Base-by-base conservation (phyloP, 1,140 invertebrate genomes). In the Bombus terrestris region DNA sequence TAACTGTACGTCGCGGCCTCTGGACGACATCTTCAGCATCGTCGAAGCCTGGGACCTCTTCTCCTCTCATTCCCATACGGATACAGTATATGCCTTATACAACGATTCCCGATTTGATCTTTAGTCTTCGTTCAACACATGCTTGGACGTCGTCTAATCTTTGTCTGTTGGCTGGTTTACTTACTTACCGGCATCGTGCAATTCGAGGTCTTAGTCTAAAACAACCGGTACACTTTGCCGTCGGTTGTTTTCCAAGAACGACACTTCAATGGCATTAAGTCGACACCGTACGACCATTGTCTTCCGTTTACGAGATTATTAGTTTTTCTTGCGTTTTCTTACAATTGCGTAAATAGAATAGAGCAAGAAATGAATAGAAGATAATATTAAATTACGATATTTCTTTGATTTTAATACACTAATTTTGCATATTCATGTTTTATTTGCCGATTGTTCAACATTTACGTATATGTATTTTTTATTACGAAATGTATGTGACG, bases 1-100 rank as follows among this genome's bases (percentile, higher is more conserved):
- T 95, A 95, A 95, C 95, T 95, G 95, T 95, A 94, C 89, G 91
- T 93, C 92, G 89, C 92, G 93, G 93, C 91, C 93, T 87, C 90
- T 91, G 93, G 87, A 93, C 93, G 93, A 94, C 93, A 94, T 94
- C 92, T 94, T 94, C 92, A 90, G 88, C 80, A 85, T 87, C 85
- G 81, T 53, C 88, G 85, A 77, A 25, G 88, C 83, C 78, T 82
- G 87, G 66, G 59, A 76, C 76, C 87, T 89, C 87, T 89, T 88
- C 83, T 84, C 82, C 78, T 86, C 81, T 85, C 82, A 88, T 85
- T 82, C 87, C 75, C 85, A 90, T 92, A 83, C 64, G 39, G 28
- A n/a, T 62, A 53, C 47, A 53, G 18, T 53, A 53, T 72, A 62
- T 59, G 80, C 66, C 77, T 73, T 74, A 41, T 57, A 47, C 83